These are phyloP conservation scores for Muntiacus muntjak DNA, from an alignment of 2,113 vertebrate genomes.

Conservation along the genomic window DNA sequence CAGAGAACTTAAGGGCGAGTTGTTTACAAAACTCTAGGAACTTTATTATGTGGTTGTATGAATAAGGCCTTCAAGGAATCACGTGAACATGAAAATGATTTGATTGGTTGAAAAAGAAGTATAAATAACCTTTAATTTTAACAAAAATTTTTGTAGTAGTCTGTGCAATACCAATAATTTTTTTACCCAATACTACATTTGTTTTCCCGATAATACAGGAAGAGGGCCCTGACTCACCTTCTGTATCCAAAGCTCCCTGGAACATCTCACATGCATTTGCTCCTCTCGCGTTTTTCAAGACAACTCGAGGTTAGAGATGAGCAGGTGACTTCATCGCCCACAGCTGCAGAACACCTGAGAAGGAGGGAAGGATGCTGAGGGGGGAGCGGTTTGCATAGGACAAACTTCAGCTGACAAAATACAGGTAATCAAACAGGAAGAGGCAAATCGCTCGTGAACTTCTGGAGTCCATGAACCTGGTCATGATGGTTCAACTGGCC, in stretches of 20 bases:
- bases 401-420: constrained; percentile 64
- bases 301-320: not conserved
- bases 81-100: not conserved
- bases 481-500: not conserved
- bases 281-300: not conserved
- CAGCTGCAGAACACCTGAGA: constrained; percentile 25
- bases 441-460: constrained; percentile 49
- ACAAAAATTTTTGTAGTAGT: not conserved
- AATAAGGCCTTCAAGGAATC: not conserved
- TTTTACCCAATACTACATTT: not conserved
- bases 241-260: not conserved
- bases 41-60: not conserved
- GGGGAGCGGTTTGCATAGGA: constrained; percentile 62
- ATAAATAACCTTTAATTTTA: not conserved
- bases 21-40: not conserved
- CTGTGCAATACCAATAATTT: not conserved
- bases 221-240: not conserved
- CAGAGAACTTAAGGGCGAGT: not conserved
- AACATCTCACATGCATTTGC: accelerated
- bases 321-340: not conserved
- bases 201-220: not conserved
- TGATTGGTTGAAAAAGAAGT: not conserved
- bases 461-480: not conserved
- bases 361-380: not conserved
- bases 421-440: constrained; percentile 68